Evolutionary conservation across 2,797 vertebrate species (phyloP), one percentile per base, ranked within the genome.

Genomic region (Sebastes cheni): DNA sequence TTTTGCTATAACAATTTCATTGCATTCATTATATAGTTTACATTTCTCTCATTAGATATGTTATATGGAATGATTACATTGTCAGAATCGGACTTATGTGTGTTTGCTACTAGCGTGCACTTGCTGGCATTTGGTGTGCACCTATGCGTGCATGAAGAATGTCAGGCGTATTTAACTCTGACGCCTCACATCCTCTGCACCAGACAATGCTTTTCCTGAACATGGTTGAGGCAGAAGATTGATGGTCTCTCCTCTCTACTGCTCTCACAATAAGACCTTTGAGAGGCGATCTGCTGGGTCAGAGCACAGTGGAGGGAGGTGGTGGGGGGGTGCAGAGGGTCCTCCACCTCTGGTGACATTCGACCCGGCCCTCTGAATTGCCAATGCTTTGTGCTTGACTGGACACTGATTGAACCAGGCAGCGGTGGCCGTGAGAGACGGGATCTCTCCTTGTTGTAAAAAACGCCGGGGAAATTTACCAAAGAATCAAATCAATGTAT

Each of bases 231-330:
- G 61, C 61, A 29, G 73, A 83, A 85, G 80, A 87, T 81, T 81
- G 87, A 85, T 89, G 75, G 50, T 71, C 60, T 81, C 52, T 60
- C 29, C 16, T 67, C 66, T 73, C 70, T 10, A 8, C 61, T 20
- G 2, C 54, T 70, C 77, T 65, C 66, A 89, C 85, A 89, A 85
- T 77, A 67, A 61, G 61, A 77, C 71, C 75, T 85, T 83, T 81
- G 55, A 72, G 75, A 66, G 46, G 68, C 20, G 32, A 69, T 74
- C 27, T 74, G 65, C 64, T 62, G 54, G 82, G 80, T 84, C 87
- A 72, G 62, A 18, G 9, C 73, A 61, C 70, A 60, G 67, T 39
- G 30, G 22, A 72, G n/a, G 36, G 11, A 18, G 74, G 77, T 14
- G 39, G 6, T 42, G 39, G 39, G 42, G 42, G 42, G 16, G 16